These are phyloP conservation scores for Drosophila niveifrons DNA, from an alignment of 2,888 invertebrate species.

Conservation along the genomic window DNA sequence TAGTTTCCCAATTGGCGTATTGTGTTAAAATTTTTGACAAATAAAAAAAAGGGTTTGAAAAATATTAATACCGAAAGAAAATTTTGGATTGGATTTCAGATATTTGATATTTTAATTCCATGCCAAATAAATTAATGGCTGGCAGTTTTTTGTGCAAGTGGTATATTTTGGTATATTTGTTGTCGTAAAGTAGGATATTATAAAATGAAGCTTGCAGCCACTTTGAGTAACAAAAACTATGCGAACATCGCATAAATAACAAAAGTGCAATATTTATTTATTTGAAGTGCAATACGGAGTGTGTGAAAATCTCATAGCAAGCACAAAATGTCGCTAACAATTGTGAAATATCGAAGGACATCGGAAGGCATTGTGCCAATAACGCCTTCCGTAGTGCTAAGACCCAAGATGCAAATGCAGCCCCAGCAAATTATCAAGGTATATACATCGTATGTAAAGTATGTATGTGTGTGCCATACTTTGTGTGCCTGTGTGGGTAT, in stretches of 20 bases:
- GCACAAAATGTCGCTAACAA: constrained; percentile 73
- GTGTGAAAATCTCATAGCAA: not conserved
- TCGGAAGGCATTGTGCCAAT: constrained; percentile 50
- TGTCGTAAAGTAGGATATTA: not conserved
- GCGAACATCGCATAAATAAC: constrained; percentile 9
- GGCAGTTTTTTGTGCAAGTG: too few species aligned
- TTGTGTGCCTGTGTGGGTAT: not conserved
- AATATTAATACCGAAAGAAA: too few species aligned
- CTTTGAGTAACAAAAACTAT: not conserved
- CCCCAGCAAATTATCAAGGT: constrained; percentile 61
- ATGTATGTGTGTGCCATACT: not conserved
- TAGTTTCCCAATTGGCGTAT: too few species aligned
- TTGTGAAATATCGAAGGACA: constrained; percentile 73
- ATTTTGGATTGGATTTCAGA: too few species aligned
- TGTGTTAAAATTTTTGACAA: too few species aligned
- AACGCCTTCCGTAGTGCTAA: constrained; percentile 44
- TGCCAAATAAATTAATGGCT: too few species aligned
- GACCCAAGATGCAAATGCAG: constrained; percentile 54
- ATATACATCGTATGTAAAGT: constrained; percentile 24
- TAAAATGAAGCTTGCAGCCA: not conserved
- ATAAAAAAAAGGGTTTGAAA: too few species aligned
- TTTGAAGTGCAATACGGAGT: constrained; percentile 28
- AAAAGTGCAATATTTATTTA: constrained; percentile 12
- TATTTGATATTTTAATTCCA: too few species aligned
- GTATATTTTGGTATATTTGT: not conserved